phyloP scores from a whole-genome alignment of 2,113 vertebrate species.

The Corythaeola cristata region DNA sequence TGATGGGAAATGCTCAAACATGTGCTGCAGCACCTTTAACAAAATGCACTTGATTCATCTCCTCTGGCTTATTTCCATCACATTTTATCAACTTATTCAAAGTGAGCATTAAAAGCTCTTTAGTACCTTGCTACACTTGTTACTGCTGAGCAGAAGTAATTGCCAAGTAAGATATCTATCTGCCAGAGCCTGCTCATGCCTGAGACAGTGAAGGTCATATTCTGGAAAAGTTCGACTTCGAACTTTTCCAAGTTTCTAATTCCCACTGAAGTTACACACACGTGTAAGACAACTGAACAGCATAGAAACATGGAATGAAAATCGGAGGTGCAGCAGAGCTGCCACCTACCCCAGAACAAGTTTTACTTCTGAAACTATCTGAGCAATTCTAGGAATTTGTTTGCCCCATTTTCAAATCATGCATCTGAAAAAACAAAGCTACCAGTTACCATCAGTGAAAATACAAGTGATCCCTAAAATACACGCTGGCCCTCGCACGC shows the following conservation, averaged over 20 bases:
- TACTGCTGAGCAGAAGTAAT: neutral
- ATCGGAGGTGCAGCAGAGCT: neutral
- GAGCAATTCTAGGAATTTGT: neutral
- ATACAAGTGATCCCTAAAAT: neutral
- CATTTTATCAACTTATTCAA: conserved; percentile 9
- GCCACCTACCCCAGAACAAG: neutral
- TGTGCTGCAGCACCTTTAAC: neutral
- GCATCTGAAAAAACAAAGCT: neutral
- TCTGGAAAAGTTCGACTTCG: neutral
- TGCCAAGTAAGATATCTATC: neutral
- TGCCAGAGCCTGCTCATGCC: neutral
- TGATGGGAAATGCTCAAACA: neutral
- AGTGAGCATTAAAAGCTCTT: conserved; percentile 3
- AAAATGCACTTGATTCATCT: neutral
- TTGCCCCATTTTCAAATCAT: neutral
- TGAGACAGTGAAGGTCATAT: neutral
- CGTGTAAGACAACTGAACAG: rapidly evolving
- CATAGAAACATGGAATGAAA: neutral
- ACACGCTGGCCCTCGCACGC: neutral
- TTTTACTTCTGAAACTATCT: neutral
- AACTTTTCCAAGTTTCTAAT: neutral
- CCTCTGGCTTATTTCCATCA: conserved; percentile 7
- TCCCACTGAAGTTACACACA: neutral
- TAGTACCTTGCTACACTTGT: neutral
- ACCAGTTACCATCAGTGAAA: neutral